Evolutionary conservation across 2,797 vertebrate species (phyloP), one percentile per base, ranked within the genome.

Genomic region (Calcarius lapponicus): DNA sequence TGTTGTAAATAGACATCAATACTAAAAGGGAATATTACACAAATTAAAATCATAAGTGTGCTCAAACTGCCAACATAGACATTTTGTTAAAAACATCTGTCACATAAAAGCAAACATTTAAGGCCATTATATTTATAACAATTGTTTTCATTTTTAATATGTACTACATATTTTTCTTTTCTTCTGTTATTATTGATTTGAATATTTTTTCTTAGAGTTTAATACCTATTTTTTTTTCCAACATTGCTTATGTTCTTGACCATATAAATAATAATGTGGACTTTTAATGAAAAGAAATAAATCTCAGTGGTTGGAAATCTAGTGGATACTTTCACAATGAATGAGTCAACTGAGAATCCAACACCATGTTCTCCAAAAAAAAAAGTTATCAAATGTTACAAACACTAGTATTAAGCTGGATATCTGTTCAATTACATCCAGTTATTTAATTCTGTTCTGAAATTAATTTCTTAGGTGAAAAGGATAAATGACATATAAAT

Each of bases 11-110:
- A 97, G 96, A 97, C 97, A 97, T 97, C 94, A 91, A 82, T 97
- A 94, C 86, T 95, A 96, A 97, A 97, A 90, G 91, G 92, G 94
- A 95, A 92, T 97, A 96, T 96, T 97, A 95, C 89, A 95, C 92
- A 98, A 97, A 97, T 97, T 97, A 97, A 97, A 97, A 97, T 97
- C 96, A 97, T 96, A 97, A 97, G 95, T 94, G 94, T 91, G 95
- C 83, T 97, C 47, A 51, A 97, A 95, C 93, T 97, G 96, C 97
- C 96, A 97, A 93, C 50, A 73, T 62, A 97, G 97, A 96, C 89
- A 88, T 97, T 97, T 97, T 97, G 96, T 97, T 97, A 96, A 96
- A 98, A 97, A 97, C 97, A 97, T 97, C 96, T 97, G 97, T 97
- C 96, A 97, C 97, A 97, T 97, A 96, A 98, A 97, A 98, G 96